A percentile compares a stretch with the other conserved stretches of the same genome.
These are phyloP conservation scores for Stictocephala bisonia DNA, from an alignment of 2,888 invertebrate genomes.

Conservation along the genomic window DNA sequence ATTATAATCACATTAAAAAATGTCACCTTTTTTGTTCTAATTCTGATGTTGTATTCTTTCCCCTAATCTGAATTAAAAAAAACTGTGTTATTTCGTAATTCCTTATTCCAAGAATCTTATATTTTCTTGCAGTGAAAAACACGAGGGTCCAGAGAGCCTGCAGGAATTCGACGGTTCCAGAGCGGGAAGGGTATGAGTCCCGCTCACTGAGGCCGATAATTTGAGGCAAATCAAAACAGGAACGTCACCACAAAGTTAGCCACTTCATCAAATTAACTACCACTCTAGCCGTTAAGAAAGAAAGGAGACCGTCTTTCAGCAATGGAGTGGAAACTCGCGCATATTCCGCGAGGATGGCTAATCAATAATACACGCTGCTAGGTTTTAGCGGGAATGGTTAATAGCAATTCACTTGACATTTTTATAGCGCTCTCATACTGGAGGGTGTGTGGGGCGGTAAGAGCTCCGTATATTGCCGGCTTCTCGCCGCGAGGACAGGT, in stretches of 20 bases:
- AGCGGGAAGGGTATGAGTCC: too few relatives aligned
- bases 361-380: slow-evolving; percentile 16
- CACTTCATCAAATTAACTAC: slow-evolving; percentile 46
- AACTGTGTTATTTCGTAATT: too few relatives aligned
- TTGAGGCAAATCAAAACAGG: slow-evolving; percentile 20
- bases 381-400: slow-evolving; percentile 14
- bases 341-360: neutral
- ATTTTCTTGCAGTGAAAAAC: too few relatives aligned
- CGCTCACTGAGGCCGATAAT: neutral
- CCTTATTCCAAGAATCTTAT: too few relatives aligned
- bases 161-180: too few relatives aligned
- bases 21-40: too few relatives aligned
- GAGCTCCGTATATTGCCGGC: neutral
- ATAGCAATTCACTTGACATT: slow-evolving; percentile 18
- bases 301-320: neutral
- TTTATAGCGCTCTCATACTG: slow-evolving; percentile 5
- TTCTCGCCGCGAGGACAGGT: too few relatives aligned
- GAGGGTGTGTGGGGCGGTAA: slow-evolving; percentile 14
- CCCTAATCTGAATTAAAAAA: too few relatives aligned
- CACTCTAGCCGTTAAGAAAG: slow-evolving; percentile 22
- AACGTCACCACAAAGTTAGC: slow-evolving; percentile 31
- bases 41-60: too few relatives aligned
- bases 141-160: too few relatives aligned
- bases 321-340: slow-evolving; percentile 31
- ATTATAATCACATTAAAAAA: too few relatives aligned